Conservation (phyloP, 2,888 invertebrate genomes). For the Lepidonotus clava region DNA sequence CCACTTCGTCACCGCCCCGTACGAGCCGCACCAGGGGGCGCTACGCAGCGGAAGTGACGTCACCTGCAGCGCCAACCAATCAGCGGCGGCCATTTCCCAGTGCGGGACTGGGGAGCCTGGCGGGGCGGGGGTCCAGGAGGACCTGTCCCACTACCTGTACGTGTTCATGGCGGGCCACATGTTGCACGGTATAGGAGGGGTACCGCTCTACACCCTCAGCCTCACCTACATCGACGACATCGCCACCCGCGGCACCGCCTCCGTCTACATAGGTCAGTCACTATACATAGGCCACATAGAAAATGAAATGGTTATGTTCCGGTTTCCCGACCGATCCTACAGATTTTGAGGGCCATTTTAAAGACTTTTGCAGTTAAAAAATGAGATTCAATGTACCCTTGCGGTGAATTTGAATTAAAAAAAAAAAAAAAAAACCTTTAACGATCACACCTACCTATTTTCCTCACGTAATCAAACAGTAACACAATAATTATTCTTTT, state of each 20-base stretch:
- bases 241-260: conserved; percentile 91
- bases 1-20: conserved; percentile 85
- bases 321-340: too few species aligned
- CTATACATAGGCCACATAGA: too few species aligned
- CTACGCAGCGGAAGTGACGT: neutral
- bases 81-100: neutral
- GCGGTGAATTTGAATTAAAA: too few species aligned
- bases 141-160: conserved; percentile 77
- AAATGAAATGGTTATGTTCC: too few species aligned
- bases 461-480: too few species aligned
- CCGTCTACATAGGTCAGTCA: conserved; percentile 87
- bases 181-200: conserved; percentile 91
- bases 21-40: conserved; percentile 68
- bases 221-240: conserved; percentile 94
- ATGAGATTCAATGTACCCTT: too few species aligned
- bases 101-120: neutral
- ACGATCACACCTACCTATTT: too few species aligned
- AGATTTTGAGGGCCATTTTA: too few species aligned
- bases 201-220: conserved; percentile 93
- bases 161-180: conserved; percentile 91
- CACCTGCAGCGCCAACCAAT: neutral
- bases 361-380: too few species aligned
- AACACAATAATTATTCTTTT: too few species aligned
- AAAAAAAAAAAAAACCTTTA: too few species aligned
- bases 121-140: neutral